Conservation (phyloP, 2,113 vertebrate species). For the mouse (Mus musculus) region GRCm39 chr14:51276001-51276500, state of each 20-base stretch:
- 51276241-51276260: neutral
- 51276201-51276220: neutral
- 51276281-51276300: neutral
- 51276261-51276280: neutral
- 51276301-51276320: neutral
- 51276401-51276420: neutral
- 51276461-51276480: neutral
- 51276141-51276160: neutral
- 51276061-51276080: too few relatives aligned
- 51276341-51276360: neutral
- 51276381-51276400: neutral
- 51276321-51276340: neutral
- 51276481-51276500: conserved; percentile 61
- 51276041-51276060: neutral
- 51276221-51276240: neutral
- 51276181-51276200: neutral
- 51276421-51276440: neutral
- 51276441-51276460: conserved; percentile 24
- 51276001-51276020: neutral
- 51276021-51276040: neutral
- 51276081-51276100: neutral
- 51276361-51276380: neutral
- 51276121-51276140: neutral
- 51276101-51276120: too few relatives aligned
- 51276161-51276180: neutral